Evolutionary conservation across 2,888 invertebrate species (phyloP).

Genomic region (Hyalella azteca): DNA sequence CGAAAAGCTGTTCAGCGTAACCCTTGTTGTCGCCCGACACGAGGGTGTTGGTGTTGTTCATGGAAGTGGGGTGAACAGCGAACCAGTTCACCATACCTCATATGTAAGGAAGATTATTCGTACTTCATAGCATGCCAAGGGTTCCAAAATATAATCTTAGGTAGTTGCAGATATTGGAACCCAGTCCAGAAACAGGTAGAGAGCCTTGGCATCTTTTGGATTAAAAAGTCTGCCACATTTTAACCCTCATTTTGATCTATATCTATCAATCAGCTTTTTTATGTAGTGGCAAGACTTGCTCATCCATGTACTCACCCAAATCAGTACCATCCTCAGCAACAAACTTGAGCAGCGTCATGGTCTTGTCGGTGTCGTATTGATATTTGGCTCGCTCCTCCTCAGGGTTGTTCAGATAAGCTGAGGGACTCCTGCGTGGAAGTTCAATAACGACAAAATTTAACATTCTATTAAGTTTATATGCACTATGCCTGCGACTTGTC

Average conservation of each 20-base stretch:
- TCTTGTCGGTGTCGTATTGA: constrained; percentile 79
- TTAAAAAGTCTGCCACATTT: no score
- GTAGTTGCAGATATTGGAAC: no score
- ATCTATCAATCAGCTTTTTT: no score
- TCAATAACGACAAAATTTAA: no score
- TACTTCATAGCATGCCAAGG: no score
- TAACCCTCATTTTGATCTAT: no score
- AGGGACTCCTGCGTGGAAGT: constrained; percentile 70
- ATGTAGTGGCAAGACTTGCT: no score
- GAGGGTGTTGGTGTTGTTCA: constrained; percentile 91
- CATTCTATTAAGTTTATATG: no score
- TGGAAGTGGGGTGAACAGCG: constrained; percentile 90
- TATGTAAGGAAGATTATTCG: background rate
- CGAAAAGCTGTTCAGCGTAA: constrained; percentile 82
- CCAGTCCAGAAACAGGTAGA: no score
- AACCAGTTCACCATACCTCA: constrained; percentile 90
- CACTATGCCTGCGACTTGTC: no score
- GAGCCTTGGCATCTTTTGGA: no score
- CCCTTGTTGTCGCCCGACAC: constrained; percentile 92
- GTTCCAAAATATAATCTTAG: no score
- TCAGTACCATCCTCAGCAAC: constrained; percentile 65
- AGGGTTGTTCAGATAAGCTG: constrained; percentile 84
- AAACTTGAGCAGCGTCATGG: constrained; percentile 79
- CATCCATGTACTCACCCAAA: constrained; percentile 47
- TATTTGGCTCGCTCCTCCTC: constrained; percentile 79